These are phyloP conservation scores for Macropodus opercularis DNA, from an alignment of 2,797 vertebrate genomes.

Conservation along the genomic window DNA sequence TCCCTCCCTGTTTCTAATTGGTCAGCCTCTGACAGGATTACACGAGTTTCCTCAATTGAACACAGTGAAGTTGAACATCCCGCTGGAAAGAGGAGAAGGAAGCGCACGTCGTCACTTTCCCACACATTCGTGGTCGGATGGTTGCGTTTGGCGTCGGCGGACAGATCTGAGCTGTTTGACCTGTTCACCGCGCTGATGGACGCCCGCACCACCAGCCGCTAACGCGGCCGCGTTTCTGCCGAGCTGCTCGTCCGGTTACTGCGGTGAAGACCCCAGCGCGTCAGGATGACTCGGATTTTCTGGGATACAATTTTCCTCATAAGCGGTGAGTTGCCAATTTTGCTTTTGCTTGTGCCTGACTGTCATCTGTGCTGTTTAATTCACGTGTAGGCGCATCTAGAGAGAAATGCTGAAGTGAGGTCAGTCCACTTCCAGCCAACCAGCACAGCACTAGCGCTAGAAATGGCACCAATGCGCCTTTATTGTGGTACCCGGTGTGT, in stretches of 20 bases:
- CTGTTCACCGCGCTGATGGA: constrained; percentile 16
- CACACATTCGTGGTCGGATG: not conserved
- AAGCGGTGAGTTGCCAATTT: constrained; percentile 67
- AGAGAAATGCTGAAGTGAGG: no score
- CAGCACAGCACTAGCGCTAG: no score
- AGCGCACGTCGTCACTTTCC: constrained; percentile 1
- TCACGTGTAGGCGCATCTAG: not conserved
- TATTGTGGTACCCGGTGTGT: not conserved
- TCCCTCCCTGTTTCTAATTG: constrained; percentile 65
- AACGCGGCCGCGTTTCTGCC: constrained; percentile 40
- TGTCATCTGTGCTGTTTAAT: not conserved
- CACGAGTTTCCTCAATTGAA: constrained; percentile 72
- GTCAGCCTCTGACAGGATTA: constrained; percentile 65
- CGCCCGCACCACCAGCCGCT: constrained; percentile 31
- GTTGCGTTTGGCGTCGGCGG: constrained; percentile 3
- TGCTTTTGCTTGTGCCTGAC: not conserved
- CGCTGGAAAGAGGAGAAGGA: not conserved
- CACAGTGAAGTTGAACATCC: constrained; percentile 47
- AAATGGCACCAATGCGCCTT: not conserved
- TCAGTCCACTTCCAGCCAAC: no score
- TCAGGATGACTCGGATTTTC: constrained; percentile 75
- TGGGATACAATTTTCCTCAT: constrained; percentile 79
- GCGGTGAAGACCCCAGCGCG: constrained; percentile 12
- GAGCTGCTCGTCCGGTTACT: constrained; percentile 18
- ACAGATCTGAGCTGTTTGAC: constrained; percentile 23